A percentile compares a stretch with the other conserved stretches of the same genome.
Evolutionary conservation across 2,797 vertebrate species (phyloP).

Genomic region (Sandelia bainsii): DNA sequence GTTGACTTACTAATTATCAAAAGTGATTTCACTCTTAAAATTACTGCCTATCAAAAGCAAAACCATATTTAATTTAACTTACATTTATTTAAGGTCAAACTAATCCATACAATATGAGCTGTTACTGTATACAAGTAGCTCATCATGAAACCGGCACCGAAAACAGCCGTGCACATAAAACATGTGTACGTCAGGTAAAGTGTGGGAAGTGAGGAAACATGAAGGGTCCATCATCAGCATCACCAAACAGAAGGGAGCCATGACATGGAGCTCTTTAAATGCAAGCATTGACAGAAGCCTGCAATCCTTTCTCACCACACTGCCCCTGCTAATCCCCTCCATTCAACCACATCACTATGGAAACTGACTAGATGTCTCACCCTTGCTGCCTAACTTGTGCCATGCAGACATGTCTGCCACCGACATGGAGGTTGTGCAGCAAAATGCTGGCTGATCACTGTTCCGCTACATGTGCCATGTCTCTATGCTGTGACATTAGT

Average conservation of each 20-base stretch:
- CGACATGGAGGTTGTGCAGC: conserved; percentile 68
- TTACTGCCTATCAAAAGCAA: not conserved
- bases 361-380: conserved; percentile 84
- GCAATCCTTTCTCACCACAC: conserved; percentile 77
- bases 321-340: conserved; percentile 82
- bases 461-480: conserved; percentile 20
- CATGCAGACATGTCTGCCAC: conserved; percentile 66
- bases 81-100: conserved; percentile 17
- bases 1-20: not conserved
- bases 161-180: conserved; percentile 20
- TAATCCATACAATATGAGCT: not conserved
- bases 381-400: conserved; percentile 78
- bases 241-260: conserved; percentile 53
- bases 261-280: conserved; percentile 71
- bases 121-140: conserved; percentile 8
- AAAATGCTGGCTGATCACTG: conserved; percentile 58
- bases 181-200: conserved; percentile 10
- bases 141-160: conserved; percentile 17
- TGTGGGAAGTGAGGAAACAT: conserved; percentile 28
- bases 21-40: conserved; percentile 8
- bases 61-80: not conserved
- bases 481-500: conserved; percentile 35
- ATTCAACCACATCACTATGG: conserved; percentile 87
- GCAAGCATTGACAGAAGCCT: conserved; percentile 74
- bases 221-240: conserved; percentile 58